Evolutionary conservation across 2,113 vertebrate genomes (phyloP).

Genomic region (Bos indicus): DNA sequence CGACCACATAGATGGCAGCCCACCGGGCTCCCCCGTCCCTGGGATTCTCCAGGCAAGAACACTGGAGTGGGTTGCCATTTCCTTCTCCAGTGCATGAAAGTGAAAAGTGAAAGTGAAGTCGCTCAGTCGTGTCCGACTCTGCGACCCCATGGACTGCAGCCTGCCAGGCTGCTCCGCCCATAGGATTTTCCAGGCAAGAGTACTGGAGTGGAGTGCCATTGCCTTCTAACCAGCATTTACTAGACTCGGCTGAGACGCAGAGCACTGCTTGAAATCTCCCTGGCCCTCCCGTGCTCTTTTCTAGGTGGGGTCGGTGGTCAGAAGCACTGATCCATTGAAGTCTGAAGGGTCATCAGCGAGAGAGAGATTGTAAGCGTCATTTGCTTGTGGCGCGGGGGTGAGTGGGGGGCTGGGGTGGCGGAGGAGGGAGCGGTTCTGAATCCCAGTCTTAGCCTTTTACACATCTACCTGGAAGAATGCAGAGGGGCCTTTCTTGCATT

Average conservation of each 20-base stretch:
- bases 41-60: too few species aligned
- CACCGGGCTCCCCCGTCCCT: too few species aligned
- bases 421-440: background rate
- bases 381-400: background rate
- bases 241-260: background rate
- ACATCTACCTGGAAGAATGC: background rate
- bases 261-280: fast-evolving
- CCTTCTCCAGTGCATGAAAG: too few species aligned
- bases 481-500: background rate
- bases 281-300: background rate
- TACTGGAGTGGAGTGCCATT: too few species aligned
- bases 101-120: too few species aligned
- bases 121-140: too few species aligned
- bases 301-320: fast-evolving
- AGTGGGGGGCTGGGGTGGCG: fast-evolving
- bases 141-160: too few species aligned
- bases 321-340: background rate
- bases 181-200: too few species aligned
- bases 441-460: background rate
- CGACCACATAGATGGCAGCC: too few species aligned
- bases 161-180: too few species aligned
- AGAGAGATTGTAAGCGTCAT: background rate
- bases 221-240: too few species aligned
- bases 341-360: background rate
- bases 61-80: too few species aligned